Conservation (phyloP, 1,140 invertebrate genomes). For the Camponotus vicinus region DNA sequence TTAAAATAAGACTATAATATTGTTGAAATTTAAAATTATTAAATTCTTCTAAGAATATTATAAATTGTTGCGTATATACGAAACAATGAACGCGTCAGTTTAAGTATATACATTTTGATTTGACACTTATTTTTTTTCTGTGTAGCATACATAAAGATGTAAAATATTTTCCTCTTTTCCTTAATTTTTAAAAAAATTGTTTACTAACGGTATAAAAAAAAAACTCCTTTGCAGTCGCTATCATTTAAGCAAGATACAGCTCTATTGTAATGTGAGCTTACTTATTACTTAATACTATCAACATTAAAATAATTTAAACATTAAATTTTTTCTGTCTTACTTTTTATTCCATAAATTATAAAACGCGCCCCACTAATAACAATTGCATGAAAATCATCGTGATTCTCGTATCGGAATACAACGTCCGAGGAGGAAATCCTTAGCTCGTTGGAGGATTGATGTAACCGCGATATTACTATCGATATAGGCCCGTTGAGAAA, state of each 20-base stretch:
- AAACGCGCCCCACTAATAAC: neutral
- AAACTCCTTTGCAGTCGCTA: too few relatives aligned
- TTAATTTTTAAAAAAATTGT: too few relatives aligned
- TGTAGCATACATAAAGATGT: too few relatives aligned
- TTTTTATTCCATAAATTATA: neutral
- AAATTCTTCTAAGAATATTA: too few relatives aligned
- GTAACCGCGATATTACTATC: neutral
- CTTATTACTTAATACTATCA: neutral
- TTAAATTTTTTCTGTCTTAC: neutral
- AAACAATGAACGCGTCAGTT: too few relatives aligned
- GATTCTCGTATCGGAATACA: neutral
- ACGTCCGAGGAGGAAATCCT: neutral
- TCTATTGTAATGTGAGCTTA: neutral
- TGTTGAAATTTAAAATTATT: too few relatives aligned
- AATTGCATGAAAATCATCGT: neutral
- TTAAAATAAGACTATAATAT: too few relatives aligned
- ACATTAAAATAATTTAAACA: neutral
- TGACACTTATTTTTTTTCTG: too few relatives aligned
- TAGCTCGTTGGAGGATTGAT: neutral
- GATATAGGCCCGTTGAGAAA: slow-evolving; percentile 23
- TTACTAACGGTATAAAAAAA: too few relatives aligned
- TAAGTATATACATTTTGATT: too few relatives aligned
- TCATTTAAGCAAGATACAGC: neutral
- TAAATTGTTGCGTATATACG: too few relatives aligned
- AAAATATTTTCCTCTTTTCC: too few relatives aligned